A percentile compares a stretch with the other conserved stretches of the same genome.
Evolutionary conservation across 2,888 invertebrate species (phyloP).

Genomic region (Artemia sp.): DNA sequence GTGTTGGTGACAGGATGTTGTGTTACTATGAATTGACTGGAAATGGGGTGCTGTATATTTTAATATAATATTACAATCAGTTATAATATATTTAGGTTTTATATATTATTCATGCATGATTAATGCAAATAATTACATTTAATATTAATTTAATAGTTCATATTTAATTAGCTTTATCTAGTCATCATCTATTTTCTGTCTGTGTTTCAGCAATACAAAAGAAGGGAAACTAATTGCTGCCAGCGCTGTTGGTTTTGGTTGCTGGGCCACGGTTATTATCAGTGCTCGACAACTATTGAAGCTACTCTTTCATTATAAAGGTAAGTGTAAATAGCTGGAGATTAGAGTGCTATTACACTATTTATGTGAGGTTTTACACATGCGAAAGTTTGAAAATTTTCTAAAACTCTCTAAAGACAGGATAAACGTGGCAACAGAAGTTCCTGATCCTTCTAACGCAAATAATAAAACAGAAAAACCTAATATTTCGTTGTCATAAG

Average conservation of each 20-base stretch:
- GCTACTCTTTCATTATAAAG: conserved; percentile 81
- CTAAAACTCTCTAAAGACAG: too few species aligned
- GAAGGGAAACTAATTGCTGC: conserved; percentile 44
- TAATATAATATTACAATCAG: not conserved
- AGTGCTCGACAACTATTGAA: conserved; percentile 72
- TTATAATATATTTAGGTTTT: too few species aligned
- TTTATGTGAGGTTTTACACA: too few species aligned
- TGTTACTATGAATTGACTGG: not conserved
- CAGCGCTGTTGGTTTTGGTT: conserved; percentile 47
- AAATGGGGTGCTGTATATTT: not conserved
- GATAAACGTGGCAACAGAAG: too few species aligned
- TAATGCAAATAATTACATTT: too few species aligned
- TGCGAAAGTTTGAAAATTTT: too few species aligned
- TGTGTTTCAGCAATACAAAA: conserved; percentile 41
- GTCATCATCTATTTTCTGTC: conserved; percentile 16
- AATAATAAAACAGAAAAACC: too few species aligned
- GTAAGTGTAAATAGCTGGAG: conserved; percentile 25
- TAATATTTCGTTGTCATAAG: too few species aligned
- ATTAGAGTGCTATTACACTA: too few species aligned
- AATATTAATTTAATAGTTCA: too few species aligned
- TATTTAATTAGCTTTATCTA: conserved; percentile 4
- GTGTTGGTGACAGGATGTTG: not conserved
- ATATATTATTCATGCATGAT: not conserved
- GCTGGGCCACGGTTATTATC: conserved; percentile 74
- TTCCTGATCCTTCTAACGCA: too few species aligned